Base-by-base conservation (phyloP, 1,140 invertebrate species). In the Andricus grossulariae region DNA sequence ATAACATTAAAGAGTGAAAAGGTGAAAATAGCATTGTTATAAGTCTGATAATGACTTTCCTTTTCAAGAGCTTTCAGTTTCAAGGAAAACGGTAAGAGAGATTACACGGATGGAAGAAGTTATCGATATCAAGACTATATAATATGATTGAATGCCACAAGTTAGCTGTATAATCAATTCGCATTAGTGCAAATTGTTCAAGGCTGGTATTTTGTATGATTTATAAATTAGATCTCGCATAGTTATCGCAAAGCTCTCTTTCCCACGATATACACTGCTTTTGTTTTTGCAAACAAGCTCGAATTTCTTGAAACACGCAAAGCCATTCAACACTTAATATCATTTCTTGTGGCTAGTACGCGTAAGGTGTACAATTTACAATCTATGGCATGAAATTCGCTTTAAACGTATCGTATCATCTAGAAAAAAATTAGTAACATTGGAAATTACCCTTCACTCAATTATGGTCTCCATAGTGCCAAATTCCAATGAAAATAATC, bases 1-100 rank as follows among this genome's bases (percentile, higher is more conserved):
- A 45, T 45, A 45, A 1, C 39, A 45, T 45, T 45, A 11, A 11
- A 45, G 0, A 45, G 39, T 45, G 39, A 45, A 45, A 45, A 45
- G 10, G 6, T 45, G 39, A 45, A 45, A 45, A 45, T 11, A 45
- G 7, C 39, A 8, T 45, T 54, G 10, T 18, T 54, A 39, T 13
- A 7, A 4, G 32, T 66, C 13, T 25, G 60, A 16, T 39, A 66
- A 66, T 66, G 60, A 66, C 15, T 66, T 66, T 66, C 60, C 60
- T 39, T 66, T 66, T 66, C 60, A 66, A 66, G 60, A 45, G 60
- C 60, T 66, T 66, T 39, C 32, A 32, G 60, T 66, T 66, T 66
- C 60, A 66, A 66, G 60, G 60, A 66, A 66, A 66, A 66, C 60
- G 60, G n/a, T 25, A 39, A 32, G 8, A 4, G 18, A 55, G 18